Conservation (phyloP, 2,888 invertebrate species). For the Ctenicera cuprea region DNA sequence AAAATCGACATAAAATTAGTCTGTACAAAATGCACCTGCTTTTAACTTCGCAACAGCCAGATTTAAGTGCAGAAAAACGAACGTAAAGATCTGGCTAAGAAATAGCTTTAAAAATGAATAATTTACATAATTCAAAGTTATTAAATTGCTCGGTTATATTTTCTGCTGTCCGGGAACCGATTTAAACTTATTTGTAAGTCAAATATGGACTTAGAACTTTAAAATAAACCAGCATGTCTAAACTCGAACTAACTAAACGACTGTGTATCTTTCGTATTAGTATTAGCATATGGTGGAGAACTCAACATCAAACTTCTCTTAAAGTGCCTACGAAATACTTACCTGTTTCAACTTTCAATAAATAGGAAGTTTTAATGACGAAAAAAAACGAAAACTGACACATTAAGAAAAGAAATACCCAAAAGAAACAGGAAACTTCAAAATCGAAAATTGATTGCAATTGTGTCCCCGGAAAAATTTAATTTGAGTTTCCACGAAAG, state of each 20-base stretch:
- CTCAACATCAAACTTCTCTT: slow-evolving; percentile 1
- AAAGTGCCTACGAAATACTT: slow-evolving; percentile 14
- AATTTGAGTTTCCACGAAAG: slow-evolving; percentile 34
- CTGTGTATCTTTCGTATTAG: slow-evolving; percentile 43
- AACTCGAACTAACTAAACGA: slow-evolving; percentile 38
- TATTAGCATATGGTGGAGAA: slow-evolving; percentile 35
- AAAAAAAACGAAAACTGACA: neutral
- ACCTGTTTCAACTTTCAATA: neutral
- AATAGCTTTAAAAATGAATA: slow-evolving; percentile 38
- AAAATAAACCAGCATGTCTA: slow-evolving; percentile 41
- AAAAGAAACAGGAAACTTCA: neutral
- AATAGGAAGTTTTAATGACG: neutral
- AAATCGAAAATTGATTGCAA: slow-evolving; percentile 3
- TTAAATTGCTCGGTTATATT: slow-evolving; percentile 41
- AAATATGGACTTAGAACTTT: slow-evolving; percentile 45
- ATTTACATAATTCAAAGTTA: slow-evolving; percentile 44
- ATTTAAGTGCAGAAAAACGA: slow-evolving; percentile 16
- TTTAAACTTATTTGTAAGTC: slow-evolving; percentile 50
- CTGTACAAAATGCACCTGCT: slow-evolving; percentile 27
- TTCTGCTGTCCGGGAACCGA: slow-evolving; percentile 44
- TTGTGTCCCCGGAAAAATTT: slow-evolving; percentile 19
- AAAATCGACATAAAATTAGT: neutral
- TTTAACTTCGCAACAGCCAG: slow-evolving; percentile 7
- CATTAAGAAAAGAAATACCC: neutral
- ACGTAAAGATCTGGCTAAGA: slow-evolving; percentile 37